A percentile compares a stretch with the other conserved stretches of the same genome.
phyloP scores from a whole-genome alignment of 2,113 vertebrate species.

The Herpetotheres cachinnans region DNA sequence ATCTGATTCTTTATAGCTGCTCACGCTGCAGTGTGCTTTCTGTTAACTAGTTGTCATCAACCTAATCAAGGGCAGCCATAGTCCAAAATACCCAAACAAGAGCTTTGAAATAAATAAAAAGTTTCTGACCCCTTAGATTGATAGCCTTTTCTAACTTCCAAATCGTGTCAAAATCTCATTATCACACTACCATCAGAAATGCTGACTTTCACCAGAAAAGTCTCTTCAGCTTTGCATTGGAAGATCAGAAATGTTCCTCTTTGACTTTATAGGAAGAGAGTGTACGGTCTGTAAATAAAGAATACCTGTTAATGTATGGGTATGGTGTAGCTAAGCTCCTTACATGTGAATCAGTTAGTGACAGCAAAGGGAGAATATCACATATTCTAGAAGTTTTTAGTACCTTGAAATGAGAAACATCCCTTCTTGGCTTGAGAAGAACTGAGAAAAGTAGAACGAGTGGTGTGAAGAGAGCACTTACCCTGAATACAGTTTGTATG shows the following conservation, averaged over 20 bases:
- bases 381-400: not conserved
- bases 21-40: not conserved
- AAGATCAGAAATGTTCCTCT: not conserved
- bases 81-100: not conserved
- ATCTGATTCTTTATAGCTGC: not conserved
- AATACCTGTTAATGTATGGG: not conserved
- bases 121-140: not conserved
- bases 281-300: not conserved
- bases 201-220: not conserved
- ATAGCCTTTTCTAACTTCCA: not conserved
- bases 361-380: not conserved
- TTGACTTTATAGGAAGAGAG: not conserved
- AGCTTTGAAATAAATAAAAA: not conserved
- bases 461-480: not conserved
- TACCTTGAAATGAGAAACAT: not conserved
- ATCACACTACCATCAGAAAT: not conserved
- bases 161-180: not conserved
- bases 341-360: not conserved
- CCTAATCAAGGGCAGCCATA: not conserved
- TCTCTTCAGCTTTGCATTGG: not conserved
- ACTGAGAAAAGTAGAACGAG: not conserved
- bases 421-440: not conserved
- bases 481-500: accelerated
- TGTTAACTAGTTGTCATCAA: not conserved
- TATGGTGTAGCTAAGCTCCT: not conserved